A percentile compares a stretch with the other conserved stretches of the same genome.
Conservation (phyloP, 2,888 invertebrate species). For the Dyspetes luteomarginatus region DNA sequence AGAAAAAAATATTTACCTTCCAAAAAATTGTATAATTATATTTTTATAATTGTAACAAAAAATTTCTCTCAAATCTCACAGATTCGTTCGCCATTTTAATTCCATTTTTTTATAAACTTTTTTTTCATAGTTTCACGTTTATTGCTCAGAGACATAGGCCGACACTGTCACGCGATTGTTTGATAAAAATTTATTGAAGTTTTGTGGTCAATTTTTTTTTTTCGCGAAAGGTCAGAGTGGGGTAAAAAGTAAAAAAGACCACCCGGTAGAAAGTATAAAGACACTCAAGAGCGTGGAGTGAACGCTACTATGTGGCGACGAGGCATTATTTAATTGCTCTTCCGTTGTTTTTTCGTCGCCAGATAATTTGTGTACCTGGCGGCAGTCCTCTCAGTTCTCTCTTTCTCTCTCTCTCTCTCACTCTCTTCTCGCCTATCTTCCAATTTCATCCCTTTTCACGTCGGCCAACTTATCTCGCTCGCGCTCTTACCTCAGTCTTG, state of each 20-base stretch:
- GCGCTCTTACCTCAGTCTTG: conserved; percentile 35
- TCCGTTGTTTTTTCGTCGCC: conserved; percentile 73
- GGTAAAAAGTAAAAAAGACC: conserved; percentile 53
- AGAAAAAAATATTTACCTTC: background rate
- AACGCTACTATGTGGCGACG: conserved; percentile 78
- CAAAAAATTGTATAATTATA: background rate
- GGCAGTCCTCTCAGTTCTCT: conserved; percentile 64
- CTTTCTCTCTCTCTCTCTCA: conserved; percentile 17
- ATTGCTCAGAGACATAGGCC: no score
- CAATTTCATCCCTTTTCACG: conserved; percentile 56
- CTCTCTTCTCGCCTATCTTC: conserved; percentile 46
- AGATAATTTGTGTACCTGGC: conserved; percentile 82
- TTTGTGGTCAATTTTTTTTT: no score
- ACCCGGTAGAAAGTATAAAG: conserved; percentile 72
- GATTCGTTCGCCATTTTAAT: background rate
- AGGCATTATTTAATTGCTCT: conserved; percentile 81
- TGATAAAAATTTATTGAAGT: no score
- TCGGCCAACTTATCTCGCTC: conserved; percentile 6
- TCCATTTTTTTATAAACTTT: conserved; percentile 1
- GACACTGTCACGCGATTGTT: no score
- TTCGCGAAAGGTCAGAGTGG: background rate
- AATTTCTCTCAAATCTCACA: no score
- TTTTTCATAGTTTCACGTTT: no score
- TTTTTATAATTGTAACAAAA: background rate
- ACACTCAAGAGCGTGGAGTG: conserved; percentile 44